These are phyloP conservation scores for Pteronotus mesoamericanus DNA, from an alignment of 2,797 vertebrate species.

Conservation along the genomic window DNA sequence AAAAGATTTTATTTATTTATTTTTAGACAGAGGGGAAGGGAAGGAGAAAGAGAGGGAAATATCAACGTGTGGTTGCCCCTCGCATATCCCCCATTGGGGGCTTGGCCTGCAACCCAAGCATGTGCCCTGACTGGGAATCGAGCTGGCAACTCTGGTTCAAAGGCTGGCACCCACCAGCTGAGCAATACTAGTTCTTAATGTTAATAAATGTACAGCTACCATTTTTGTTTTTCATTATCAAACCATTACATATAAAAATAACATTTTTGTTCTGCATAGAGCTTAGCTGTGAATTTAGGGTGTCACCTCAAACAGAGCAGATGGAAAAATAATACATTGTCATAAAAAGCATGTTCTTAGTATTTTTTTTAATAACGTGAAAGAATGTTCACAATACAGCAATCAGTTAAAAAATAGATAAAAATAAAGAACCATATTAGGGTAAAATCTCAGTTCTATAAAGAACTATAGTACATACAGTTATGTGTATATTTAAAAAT, in stretches of 20 bases:
- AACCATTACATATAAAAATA: background rate
- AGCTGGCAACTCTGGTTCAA: no score
- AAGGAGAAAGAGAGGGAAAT: no score
- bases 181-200: constrained; percentile 17
- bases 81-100: no score
- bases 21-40: no score
- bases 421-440: background rate
- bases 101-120: no score
- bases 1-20: no score
- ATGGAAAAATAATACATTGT: background rate
- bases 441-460: background rate
- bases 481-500: background rate
- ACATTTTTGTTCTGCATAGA: background rate
- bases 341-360: background rate
- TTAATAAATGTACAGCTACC: background rate
- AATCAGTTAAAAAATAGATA: background rate
- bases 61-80: no score
- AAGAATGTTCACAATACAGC: background rate
- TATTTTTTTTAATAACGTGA: background rate
- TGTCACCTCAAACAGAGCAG: background rate
- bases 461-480: background rate
- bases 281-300: background rate
- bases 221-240: constrained; percentile 7
- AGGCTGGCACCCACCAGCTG: no score
- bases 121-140: no score